These are phyloP conservation scores for Heliconius ismenius DNA, from an alignment of 2,888 invertebrate species.

Conservation along the genomic window DNA sequence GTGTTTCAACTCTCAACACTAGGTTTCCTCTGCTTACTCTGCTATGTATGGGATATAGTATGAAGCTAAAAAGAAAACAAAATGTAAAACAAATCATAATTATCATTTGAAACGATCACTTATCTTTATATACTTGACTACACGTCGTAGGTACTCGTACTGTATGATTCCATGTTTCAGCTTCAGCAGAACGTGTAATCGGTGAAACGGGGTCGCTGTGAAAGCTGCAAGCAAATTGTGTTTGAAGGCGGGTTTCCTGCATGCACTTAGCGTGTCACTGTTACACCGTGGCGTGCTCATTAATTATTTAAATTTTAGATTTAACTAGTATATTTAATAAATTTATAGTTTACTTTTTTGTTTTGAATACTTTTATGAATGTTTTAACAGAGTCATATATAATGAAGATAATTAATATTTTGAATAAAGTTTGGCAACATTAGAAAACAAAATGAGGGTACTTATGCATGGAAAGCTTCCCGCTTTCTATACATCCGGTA, in stretches of 20 bases:
- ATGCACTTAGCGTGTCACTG: slow-evolving; percentile 51
- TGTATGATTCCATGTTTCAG: slow-evolving; percentile 10
- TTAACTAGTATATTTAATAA: too few relatives aligned
- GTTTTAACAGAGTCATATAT: too few relatives aligned
- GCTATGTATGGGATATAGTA: too few relatives aligned
- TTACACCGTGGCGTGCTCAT: slow-evolving; percentile 37
- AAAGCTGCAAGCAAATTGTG: slow-evolving; percentile 51
- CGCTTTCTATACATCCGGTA: not conserved
- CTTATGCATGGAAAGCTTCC: not conserved
- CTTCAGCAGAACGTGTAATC: slow-evolving; percentile 38
- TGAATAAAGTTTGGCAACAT: not conserved
- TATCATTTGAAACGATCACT: not conserved
- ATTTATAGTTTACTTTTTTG: too few relatives aligned
- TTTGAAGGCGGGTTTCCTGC: slow-evolving; percentile 51
- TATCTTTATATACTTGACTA: not conserved
- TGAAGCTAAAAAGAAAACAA: not conserved
- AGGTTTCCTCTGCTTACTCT: too few relatives aligned
- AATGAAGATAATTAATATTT: not conserved
- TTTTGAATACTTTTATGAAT: too few relatives aligned
- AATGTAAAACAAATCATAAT: not conserved
- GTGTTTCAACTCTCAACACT: too few relatives aligned
- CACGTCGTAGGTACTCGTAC: not conserved
- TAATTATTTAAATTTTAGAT: not conserved
- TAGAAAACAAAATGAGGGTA: not conserved
- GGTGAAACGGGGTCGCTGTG: slow-evolving; percentile 48